Evolutionary conservation across 2,113 vertebrate species (phyloP), one percentile per base, ranked within the genome.

Genomic region (Turdus rufiventris): DNA sequence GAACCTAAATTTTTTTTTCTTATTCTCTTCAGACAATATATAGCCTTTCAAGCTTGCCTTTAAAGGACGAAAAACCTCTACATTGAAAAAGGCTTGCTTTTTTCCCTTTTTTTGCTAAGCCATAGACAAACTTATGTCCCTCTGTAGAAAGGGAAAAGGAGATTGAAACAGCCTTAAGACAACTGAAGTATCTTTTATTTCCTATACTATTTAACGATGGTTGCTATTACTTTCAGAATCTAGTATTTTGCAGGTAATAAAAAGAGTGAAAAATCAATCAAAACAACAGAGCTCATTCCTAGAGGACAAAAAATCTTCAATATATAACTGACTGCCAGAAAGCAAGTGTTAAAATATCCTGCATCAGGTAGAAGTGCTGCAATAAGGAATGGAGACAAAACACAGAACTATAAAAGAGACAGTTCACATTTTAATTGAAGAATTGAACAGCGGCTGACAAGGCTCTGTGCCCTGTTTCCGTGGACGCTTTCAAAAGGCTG

Each of bases 211-310:
- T 97, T 97, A 96, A 96, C 66, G 51, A 92, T 78, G 92, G 93
- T 95, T 96, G 88, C 97, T 95, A 94, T 97, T 97, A 95, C 94
- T 96, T 96, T 93, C 92, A 96, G 97, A 96, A 97, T 95, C 90
- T 88, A 86, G 88, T 97, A 96, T 95, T 97, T 96, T 97, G 90
- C 91, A 92, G 96, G 96, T 96, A 97, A 97, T 97, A 97, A 97
- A 97, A 96, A 94, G 91, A 94, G 94, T 81, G 95, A 96, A 97
- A 89, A 97, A 97, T 96, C 96, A 96, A 97, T 97, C 96, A 96
- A 94, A 97, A 96, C 95, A 97, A 96, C 91, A 87, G 92, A 95
- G 80, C 87, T 91, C 75, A 88, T 80, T 96, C 96, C 96, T 91
- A 93, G 94, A 94, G 93, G 96, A 97, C 90, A 95, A 97, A 96